Base-by-base conservation (phyloP, 2,888 invertebrate species). In the Eilema depressum region DNA sequence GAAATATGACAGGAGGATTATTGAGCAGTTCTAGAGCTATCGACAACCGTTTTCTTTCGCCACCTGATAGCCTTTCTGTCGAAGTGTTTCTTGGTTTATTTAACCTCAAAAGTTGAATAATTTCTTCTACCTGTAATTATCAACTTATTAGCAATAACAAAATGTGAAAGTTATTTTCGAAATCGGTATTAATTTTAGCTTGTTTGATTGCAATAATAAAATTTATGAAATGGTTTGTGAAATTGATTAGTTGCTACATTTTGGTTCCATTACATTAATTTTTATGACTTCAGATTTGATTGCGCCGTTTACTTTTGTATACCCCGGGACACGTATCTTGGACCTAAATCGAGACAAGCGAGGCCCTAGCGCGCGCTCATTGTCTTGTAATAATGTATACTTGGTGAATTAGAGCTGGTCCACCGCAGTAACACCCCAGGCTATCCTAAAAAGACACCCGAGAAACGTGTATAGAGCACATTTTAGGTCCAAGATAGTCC, bases 1-100 rank as follows among this genome's bases (percentile, higher is more conserved):
- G 96, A 90, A 99, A 99, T 90, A 99, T 96, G 11, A 99, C 97
- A 0, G 99, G 99, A 2, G 99, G 99, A 91, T 99, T 99, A 91
- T 99, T 99, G 67, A 98, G 97, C 33, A 99, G 95, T 89, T 99
- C 99, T 75, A 99, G 91, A 0, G 99, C 99, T 62, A 99, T 98
- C 0, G 98, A 98, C n/a, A 99, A 95, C 33, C 99, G 96, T 89
- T 99, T 99, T 75, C 97, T 96, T 92, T 99, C 99, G 0, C 99
- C 99, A 0, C 99, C 99, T 0, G 99, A 99, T 30, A 99, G 94
- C 67, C 94, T 96, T 75, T 96, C 96, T 0, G 98, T 97, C 59
- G 96, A 90, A 0, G 99, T 99, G 83, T 98, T 94, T 84, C 96
- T 96, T 10, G 98, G 96, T 75, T 96, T 97, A 37, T 93, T 96